These are phyloP conservation scores for Montipora foliosa DNA, from an alignment of 64 coral and sea anemone genomes.

Conservation along the genomic window DNA sequence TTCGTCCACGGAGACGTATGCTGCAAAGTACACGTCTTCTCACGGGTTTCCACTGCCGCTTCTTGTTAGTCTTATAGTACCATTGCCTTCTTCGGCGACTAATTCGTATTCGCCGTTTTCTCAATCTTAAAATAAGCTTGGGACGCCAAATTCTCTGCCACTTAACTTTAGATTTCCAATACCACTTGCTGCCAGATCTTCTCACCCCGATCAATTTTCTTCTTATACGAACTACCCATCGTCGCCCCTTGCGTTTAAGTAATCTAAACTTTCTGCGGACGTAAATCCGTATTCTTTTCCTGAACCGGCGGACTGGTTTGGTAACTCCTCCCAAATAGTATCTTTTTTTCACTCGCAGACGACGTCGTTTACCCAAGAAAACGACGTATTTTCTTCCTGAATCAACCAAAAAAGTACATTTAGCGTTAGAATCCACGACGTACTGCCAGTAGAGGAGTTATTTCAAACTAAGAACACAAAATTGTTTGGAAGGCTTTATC, in stretches of 20 bases:
- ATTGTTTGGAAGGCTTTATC: no score
- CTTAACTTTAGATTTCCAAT: not conserved
- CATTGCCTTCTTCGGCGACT: not conserved
- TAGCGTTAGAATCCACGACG: not conserved
- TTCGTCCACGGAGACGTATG: not conserved
- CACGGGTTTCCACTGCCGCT: not conserved
- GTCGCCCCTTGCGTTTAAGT: not conserved
- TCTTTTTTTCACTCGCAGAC: not conserved
- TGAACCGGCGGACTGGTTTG: not conserved
- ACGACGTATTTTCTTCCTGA: conserved; percentile 14
- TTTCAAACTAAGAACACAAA: no score
- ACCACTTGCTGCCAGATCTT: conserved; percentile 4
- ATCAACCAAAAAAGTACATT: not conserved
- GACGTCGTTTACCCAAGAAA: not conserved
- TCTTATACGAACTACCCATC: not conserved
- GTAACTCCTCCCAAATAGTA: not conserved
- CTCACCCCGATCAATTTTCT: not conserved
- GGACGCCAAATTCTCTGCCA: not conserved
- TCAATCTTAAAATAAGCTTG: not conserved
- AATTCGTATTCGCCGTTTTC: not conserved
- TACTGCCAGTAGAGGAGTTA: not conserved
- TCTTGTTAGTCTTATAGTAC: not conserved
- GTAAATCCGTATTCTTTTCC: not conserved
- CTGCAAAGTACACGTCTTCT: not conserved
- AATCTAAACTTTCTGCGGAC: not conserved